These are phyloP conservation scores for Oscheius myriophilus DNA, from an alignment of 2,888 invertebrate species.

Conservation along the genomic window DNA sequence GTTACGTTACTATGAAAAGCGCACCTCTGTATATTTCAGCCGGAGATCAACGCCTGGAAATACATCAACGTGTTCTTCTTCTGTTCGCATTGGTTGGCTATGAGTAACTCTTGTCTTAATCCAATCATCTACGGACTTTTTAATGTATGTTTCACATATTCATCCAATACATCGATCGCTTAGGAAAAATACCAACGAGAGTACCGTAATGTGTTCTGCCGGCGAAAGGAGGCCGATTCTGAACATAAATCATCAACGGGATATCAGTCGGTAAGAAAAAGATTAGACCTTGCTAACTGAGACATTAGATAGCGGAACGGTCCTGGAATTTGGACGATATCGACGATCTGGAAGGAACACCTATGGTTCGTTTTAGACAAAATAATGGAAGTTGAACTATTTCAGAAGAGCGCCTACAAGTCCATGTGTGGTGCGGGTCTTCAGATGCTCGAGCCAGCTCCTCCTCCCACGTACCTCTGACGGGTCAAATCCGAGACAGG, in stretches of 20 bases:
- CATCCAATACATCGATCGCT: conserved; percentile 3
- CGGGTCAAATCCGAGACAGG: neutral
- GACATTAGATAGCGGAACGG: conserved; percentile 20
- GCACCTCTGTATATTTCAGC: too few relatives aligned
- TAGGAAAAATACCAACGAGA: conserved; percentile 40
- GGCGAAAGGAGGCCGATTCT: conserved; percentile 1
- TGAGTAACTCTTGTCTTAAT: conserved; percentile 90
- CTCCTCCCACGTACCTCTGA: conserved; percentile 3
- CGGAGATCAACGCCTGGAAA: conserved; percentile 73
- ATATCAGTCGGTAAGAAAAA: conserved; percentile 9
- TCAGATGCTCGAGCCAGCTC: conserved; percentile 19
- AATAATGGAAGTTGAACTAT: neutral
- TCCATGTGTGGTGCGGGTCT: conserved; percentile 17
- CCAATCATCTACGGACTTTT: conserved; percentile 90
- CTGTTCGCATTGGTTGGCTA: conserved; percentile 81
- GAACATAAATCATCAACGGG: conserved; percentile 14
- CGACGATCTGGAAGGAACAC: conserved; percentile 17
- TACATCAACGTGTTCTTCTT: conserved; percentile 88
- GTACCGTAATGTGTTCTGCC: conserved; percentile 26
- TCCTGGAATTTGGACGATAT: conserved; percentile 21
- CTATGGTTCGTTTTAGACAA: conserved; percentile 6
- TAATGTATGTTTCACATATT: conserved; percentile 76
- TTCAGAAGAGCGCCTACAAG: conserved; percentile 19
- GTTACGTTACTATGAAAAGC: neutral
- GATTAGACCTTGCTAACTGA: neutral